These are phyloP conservation scores for Ypsolopha scabrella DNA, from an alignment of 2,888 invertebrate genomes.

Conservation along the genomic window DNA sequence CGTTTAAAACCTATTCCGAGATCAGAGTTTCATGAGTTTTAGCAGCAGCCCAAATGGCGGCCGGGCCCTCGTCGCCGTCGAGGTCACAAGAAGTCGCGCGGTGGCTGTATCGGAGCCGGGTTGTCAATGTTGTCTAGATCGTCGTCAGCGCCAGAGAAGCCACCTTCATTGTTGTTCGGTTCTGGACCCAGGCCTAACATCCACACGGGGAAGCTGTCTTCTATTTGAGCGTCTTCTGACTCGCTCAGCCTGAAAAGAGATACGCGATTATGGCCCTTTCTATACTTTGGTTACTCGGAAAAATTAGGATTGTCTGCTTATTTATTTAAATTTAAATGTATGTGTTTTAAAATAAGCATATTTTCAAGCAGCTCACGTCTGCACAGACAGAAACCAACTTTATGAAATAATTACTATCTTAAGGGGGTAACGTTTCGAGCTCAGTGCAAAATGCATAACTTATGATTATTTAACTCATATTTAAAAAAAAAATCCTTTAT, in stretches of 20 bases:
- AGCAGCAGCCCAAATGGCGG: too few relatives aligned
- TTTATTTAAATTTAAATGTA: not conserved
- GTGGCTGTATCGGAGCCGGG: not conserved
- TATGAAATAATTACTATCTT: too few relatives aligned
- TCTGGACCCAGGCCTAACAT: not conserved
- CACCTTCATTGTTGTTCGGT: not conserved
- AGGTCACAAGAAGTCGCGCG: not conserved
- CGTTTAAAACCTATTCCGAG: too few relatives aligned
- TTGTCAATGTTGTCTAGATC: not conserved
- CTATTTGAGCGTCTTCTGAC: not conserved
- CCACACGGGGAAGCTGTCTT: not conserved
- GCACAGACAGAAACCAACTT: not conserved
- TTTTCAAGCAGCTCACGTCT: not conserved
- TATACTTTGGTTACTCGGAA: not conserved
- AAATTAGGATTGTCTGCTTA: not conserved
- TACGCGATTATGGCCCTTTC: not conserved
- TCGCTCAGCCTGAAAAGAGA: slow-evolving; percentile 1
- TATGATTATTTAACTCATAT: too few relatives aligned
- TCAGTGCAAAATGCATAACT: too few relatives aligned
- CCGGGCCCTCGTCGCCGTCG: not conserved
- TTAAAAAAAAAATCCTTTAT: too few relatives aligned
- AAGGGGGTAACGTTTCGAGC: too few relatives aligned
- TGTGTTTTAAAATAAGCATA: too few relatives aligned
- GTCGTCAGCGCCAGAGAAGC: not conserved
- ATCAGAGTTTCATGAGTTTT: too few relatives aligned